Base-by-base conservation (phyloP, 2,888 invertebrate genomes). In the Cataglyphis rosenhaueri region DNA sequence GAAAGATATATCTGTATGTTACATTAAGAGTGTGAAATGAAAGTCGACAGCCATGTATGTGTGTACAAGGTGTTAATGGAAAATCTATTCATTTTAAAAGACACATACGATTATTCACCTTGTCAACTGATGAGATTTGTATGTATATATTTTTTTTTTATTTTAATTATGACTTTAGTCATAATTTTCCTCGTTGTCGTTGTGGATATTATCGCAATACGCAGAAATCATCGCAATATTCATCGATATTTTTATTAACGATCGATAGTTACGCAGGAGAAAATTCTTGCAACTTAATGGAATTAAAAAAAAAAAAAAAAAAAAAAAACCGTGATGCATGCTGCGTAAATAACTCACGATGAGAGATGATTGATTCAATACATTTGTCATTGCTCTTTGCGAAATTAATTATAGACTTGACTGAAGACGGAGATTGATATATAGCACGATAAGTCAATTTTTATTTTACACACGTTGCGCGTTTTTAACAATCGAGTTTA, bases 1-100 rank as follows among this genome's bases (percentile, higher is more conserved):
- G 81, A 83, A 83, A 81, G 83, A 83, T 65, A 71, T 84, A 84
- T 84, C 75, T 76, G 61, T 61, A 76, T 84, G 62, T 79, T 81
- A 64, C 71, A 70, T 65, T 59, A 38, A 38, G 18, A 68, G 12
- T 61, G 21, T 61, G 68, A 78, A 73, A 66, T 38, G 55, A 55
- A 66, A 76, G 68, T 76, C 15, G 35, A 9, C n/a, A 15, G n/a
- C 15, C 44, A 75, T 68, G 25, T 25, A 12, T 59, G 29, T 4
- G 61, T 65, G 78, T 48, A 44, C 59, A 25, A 59, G 71, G 78
- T 61, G 73, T 55, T 75, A 75, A 81, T 79, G 70, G 65, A 32
- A 81, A 75, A 82, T 29, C 65, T 35, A 70, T 70, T 76, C 78
- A 66, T 82, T 85, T 44, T 15, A 0, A 44, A 82, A 83, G 74